Base-by-base conservation (phyloP, 2,113 vertebrate species). In the Tympanuchus pallidicinctus region DNA sequence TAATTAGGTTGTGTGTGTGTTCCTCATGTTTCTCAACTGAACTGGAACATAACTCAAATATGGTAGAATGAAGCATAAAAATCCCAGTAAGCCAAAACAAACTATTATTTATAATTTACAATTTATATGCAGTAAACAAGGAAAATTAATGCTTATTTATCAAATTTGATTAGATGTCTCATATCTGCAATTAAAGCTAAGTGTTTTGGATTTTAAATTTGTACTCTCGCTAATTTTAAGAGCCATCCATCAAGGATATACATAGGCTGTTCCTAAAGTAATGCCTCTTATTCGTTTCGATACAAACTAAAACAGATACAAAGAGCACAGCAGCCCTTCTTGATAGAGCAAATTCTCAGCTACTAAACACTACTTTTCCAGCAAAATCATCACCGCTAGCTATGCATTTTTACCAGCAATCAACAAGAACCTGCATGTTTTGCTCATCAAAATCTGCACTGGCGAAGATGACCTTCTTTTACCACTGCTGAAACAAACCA, bases 81-180 rank as follows among this genome's bases (percentile, higher is more conserved):
- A 72, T 73, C 27, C 48, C 79, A 70, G 19, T 70, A 87, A 93
- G 81, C 19, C 12, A 6, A 71, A 43, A 87, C 38, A 91, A 93
- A 72, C 76, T 66, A 28, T 64, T 82, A 40, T 59, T 86, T 90
- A 65, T 86, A 89, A 94, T 92, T 92, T 90, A 86, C 27, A 92
- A 89, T 90, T 95, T 92, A 17, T 70, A 93, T 90, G 89, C 81
- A 91, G 61, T 86, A 74, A 90, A 64, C 38, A 86, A 69, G 71
- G 21, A 88, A 87, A 93, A 94, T 87, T 76, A 93, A 86, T 86
- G 78, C 22, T 78, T 83, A 93, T 94, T 91, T 91, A 94, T 93
- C n/a, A 84, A 47, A 86, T 89, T 65, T 93, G 63, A 94, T 96
- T 95, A 96, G 86, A 79, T 85, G 63, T 0, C n/a, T 96, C n/a